phyloP scores from a whole-genome alignment of 2,888 invertebrate species.

The Drosophila barbarae region DNA sequence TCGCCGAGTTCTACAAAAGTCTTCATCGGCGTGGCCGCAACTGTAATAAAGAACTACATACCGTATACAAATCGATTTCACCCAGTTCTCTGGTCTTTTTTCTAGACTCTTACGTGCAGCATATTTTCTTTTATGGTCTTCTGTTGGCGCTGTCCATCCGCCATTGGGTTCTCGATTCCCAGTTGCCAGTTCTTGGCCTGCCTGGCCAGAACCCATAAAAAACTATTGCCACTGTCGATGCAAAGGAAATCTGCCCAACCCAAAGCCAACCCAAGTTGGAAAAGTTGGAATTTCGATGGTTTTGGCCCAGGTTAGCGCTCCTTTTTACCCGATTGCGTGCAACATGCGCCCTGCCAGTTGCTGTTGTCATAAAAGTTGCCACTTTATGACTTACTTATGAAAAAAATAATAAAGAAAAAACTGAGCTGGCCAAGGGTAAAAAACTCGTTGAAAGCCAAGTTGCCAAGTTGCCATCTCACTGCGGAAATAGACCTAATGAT shows the following conservation, averaged over 20 bases:
- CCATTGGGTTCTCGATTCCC: slow-evolving; percentile 23
- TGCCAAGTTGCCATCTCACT: slow-evolving; percentile 53
- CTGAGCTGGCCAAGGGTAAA: slow-evolving; percentile 16
- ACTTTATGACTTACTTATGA: slow-evolving; percentile 67
- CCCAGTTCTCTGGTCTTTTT: slow-evolving; percentile 45
- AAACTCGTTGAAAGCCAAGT: slow-evolving; percentile 21
- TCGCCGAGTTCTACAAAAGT: slow-evolving; percentile 29
- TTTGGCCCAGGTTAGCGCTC: slow-evolving; percentile 12
- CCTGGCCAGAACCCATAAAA: slow-evolving; percentile 50
- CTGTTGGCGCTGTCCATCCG: slow-evolving; percentile 30
- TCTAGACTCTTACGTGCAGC: slow-evolving; percentile 52
- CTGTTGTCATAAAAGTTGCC: slow-evolving; percentile 68
- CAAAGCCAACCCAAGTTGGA: slow-evolving; percentile 22
- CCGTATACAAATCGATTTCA: slow-evolving; percentile 68
- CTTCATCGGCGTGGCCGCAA: slow-evolving; percentile 34
- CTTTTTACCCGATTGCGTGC: slow-evolving; percentile 57
- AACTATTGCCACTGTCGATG: slow-evolving; percentile 48
- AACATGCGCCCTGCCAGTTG: slow-evolving; percentile 53
- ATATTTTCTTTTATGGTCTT: slow-evolving; percentile 65
- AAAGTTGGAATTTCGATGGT: slow-evolving; percentile 26
- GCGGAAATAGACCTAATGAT: slow-evolving; percentile 73
- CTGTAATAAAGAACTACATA: slow-evolving; percentile 46
- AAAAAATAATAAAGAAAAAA: slow-evolving; percentile 3
- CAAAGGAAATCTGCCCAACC: slow-evolving; percentile 24
- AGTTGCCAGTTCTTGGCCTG: slow-evolving; percentile 17